phyloP scores from a whole-genome alignment of 2,113 vertebrate species.

The Misgurnus mizolepis region DNA sequence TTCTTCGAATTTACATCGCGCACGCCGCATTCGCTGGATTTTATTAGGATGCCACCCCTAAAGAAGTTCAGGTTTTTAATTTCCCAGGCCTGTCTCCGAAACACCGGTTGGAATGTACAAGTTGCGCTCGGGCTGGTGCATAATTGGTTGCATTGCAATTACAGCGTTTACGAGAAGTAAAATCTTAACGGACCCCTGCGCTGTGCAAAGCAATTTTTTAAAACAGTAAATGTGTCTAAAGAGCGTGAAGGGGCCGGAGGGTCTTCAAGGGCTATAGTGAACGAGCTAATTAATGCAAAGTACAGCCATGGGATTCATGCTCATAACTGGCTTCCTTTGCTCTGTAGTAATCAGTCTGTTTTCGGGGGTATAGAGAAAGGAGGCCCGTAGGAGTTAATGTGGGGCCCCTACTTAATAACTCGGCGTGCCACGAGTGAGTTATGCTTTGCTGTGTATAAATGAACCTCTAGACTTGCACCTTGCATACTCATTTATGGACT shows the following conservation, averaged over 20 bases:
- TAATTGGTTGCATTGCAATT: slow-evolving; percentile 33
- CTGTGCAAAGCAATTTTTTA: slow-evolving; percentile 40
- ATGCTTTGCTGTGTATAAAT: slow-evolving; percentile 40
- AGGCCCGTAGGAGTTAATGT: slow-evolving; percentile 31
- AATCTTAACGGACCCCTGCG: slow-evolving; percentile 29
- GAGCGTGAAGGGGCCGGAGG: slow-evolving; percentile 38
- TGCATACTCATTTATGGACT: slow-evolving; percentile 26
- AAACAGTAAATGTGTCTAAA: slow-evolving; percentile 46
- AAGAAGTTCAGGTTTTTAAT: slow-evolving; percentile 17
- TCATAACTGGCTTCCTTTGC: slow-evolving; percentile 45
- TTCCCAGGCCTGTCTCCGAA: slow-evolving; percentile 17
- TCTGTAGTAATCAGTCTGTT: slow-evolving; percentile 40
- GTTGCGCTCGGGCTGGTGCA: slow-evolving; percentile 11
- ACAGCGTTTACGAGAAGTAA: slow-evolving; percentile 26
- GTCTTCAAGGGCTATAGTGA: slow-evolving; percentile 49
- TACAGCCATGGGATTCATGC: slow-evolving; percentile 48
- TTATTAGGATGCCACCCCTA: neutral
- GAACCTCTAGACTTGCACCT: slow-evolving; percentile 22
- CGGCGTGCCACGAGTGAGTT: slow-evolving; percentile 38
- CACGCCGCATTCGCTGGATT: neutral
- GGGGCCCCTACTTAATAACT: slow-evolving; percentile 49
- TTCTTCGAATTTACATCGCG: slow-evolving; percentile 28
- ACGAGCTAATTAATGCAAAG: slow-evolving; percentile 57
- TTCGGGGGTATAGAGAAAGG: slow-evolving; percentile 38
- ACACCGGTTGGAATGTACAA: slow-evolving; percentile 16